phyloP scores from a whole-genome alignment of 2,113 vertebrate genomes.

The Ammodytes marinus region DNA sequence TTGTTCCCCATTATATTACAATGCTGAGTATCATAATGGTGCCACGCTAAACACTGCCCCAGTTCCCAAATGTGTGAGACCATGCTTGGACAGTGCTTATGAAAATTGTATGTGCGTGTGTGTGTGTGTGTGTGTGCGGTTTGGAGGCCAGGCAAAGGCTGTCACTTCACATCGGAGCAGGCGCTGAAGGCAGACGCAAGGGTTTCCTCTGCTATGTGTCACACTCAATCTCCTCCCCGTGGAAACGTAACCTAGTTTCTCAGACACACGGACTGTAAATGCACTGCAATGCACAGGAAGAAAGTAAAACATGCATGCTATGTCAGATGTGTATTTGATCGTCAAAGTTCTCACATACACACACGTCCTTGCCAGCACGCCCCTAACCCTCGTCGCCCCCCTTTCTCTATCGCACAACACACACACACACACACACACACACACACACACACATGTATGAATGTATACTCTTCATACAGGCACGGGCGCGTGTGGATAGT shows the following conservation, averaged over 20 bases:
- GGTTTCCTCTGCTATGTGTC: slow-evolving; percentile 73
- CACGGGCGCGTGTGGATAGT: slow-evolving; percentile 7
- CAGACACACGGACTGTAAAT: neutral
- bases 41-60: slow-evolving; percentile 53
- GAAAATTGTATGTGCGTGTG: slow-evolving; percentile 54
- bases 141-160: slow-evolving; percentile 32
- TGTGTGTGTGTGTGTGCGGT: slow-evolving; percentile 27
- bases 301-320: neutral
- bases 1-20: slow-evolving; percentile 29
- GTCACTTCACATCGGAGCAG: slow-evolving; percentile 59
- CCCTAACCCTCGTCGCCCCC: neutral
- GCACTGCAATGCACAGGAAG: neutral
- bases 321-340: slow-evolving; percentile 20
- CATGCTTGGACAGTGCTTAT: slow-evolving; percentile 53
- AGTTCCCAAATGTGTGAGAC: slow-evolving; percentile 56
- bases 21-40: slow-evolving; percentile 44
- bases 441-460: neutral
- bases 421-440: neutral
- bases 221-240: slow-evolving; percentile 62
- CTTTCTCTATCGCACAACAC: neutral
- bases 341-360: neutral
- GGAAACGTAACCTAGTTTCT: slow-evolving; percentile 75
- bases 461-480: slow-evolving; percentile 3
- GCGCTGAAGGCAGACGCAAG: slow-evolving; percentile 52
- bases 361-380: neutral